Evolutionary conservation across 2,797 vertebrate genomes (phyloP), one percentile per base, ranked within the genome.

Genomic region (Sorex maritimensis): DNA sequence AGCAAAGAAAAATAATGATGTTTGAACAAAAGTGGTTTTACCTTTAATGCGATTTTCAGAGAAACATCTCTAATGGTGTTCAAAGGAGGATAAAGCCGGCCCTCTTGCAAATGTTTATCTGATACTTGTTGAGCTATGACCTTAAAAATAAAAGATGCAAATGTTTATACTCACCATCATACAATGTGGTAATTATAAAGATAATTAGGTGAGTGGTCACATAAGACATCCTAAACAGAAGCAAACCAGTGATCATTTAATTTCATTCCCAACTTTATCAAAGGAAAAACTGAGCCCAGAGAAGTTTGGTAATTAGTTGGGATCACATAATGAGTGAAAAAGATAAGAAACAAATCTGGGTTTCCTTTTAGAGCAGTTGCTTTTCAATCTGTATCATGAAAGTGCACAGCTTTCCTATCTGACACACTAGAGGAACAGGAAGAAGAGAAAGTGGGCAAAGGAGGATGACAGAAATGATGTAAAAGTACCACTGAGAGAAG

Each of bases 11-110:
- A 91, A 23, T 0, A 88, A 81, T 4, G 34, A 74, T 10, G 24
- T 52, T 86, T 87, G 19, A 86, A 72, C 44, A 77, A 85, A 52
- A 69, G 49, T 46, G 10, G 83, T 90, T 97, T 98, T 98, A 99
- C 99, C 98, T 98, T 99, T 81, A 98, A 98, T 17, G 99, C 99
- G 34, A 99, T 98, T 95, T 98, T 99, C 95, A 99, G 81, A 0
- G 99, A 99, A 81, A 99, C 99, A 0, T 99, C 97, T 95, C 97
- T 98, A 96, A 99, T 99, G 75, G 97, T 98, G 95, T 94, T 98
- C 97, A 99, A 98, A 0, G 99, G 99, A 96, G 99, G 99, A 96
- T 99, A 99, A 75, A 99, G 98, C 84, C 99, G 98, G 81, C 99
- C 99, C 92, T 99, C 99, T n/a, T 98, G 95, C 85, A 99, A 98